Evolutionary conservation across 2,113 vertebrate genomes (phyloP).

Genomic region (Eublepharis macularius): DNA sequence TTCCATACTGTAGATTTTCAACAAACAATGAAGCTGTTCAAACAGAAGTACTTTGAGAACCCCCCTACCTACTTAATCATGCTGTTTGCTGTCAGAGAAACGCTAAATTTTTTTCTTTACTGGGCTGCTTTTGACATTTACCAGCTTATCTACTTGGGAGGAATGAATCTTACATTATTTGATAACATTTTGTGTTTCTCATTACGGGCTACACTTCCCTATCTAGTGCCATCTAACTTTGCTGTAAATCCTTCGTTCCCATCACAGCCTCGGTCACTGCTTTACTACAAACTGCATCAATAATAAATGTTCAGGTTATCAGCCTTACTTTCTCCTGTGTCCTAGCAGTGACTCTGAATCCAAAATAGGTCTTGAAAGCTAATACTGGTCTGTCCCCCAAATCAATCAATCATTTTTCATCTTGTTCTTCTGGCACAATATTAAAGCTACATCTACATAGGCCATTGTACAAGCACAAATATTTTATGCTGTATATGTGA

Average conservation of each 20-base stretch:
- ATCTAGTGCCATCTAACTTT: slow-evolving; percentile 1
- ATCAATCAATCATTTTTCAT: neutral
- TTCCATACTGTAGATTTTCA: neutral
- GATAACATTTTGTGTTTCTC: slow-evolving; percentile 29
- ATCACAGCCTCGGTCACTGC: neutral
- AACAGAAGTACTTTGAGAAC: neutral
- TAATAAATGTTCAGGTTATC: neutral
- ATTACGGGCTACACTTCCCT: slow-evolving; percentile 21
- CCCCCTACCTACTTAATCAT: neutral
- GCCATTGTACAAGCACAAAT: neutral
- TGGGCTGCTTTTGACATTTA: slow-evolving; percentile 7
- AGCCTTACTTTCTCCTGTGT: neutral
- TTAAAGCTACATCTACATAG: neutral
- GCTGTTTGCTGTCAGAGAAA: slow-evolving; percentile 19
- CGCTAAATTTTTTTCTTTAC: neutral
- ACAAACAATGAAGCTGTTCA: slow-evolving; percentile 5
- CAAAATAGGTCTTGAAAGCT: neutral
- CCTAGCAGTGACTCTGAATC: neutral
- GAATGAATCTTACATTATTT: slow-evolving; percentile 28
- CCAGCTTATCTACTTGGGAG: slow-evolving; percentile 12
- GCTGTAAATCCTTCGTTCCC: slow-evolving; percentile 2
- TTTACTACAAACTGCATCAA: neutral
- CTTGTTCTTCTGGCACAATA: neutral
- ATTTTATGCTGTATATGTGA: neutral
- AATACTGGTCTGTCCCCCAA: neutral